These are phyloP conservation scores for Rhinopithecus roxellana DNA, from an alignment of 2,113 vertebrate species.

Conservation along the genomic window DNA sequence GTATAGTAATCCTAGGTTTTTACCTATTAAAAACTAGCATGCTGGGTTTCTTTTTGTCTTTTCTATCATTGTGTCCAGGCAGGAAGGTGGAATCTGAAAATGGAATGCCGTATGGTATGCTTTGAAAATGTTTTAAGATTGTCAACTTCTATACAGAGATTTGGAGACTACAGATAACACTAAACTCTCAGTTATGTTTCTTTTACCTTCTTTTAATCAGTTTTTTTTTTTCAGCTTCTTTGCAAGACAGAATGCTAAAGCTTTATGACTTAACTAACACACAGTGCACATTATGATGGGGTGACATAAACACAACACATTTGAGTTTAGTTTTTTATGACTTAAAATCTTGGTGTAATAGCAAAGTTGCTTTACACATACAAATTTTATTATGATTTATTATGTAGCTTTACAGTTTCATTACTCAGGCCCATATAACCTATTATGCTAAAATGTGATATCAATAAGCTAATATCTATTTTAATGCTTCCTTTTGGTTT, in stretches of 20 bases:
- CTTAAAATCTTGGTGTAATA: not conserved
- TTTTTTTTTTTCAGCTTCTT: not conserved
- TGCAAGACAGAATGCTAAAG: not conserved
- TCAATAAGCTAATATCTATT: not conserved
- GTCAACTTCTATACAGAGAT: not conserved
- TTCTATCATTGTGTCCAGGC: not conserved
- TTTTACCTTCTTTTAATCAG: not conserved
- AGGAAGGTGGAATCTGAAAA: not conserved
- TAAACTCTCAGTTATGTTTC: not conserved
- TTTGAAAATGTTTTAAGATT: conserved; percentile 7
- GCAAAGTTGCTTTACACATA: not conserved
- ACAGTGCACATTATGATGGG: not conserved
- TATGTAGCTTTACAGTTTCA: not conserved
- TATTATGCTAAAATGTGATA: not conserved
- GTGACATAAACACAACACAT: not conserved
- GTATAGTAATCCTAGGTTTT: not conserved
- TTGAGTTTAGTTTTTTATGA: not conserved
- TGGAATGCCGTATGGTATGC: not conserved
- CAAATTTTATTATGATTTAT: not conserved
- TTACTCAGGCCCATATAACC: not conserved
- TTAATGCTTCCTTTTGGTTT: not conserved
- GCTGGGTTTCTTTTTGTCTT: not conserved
- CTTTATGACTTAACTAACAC: not conserved
- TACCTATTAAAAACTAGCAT: not conserved
- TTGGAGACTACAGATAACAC: not conserved